Conservation (phyloP, 2,888 invertebrate genomes). For the Caenorhabditis wallacei region DNA sequence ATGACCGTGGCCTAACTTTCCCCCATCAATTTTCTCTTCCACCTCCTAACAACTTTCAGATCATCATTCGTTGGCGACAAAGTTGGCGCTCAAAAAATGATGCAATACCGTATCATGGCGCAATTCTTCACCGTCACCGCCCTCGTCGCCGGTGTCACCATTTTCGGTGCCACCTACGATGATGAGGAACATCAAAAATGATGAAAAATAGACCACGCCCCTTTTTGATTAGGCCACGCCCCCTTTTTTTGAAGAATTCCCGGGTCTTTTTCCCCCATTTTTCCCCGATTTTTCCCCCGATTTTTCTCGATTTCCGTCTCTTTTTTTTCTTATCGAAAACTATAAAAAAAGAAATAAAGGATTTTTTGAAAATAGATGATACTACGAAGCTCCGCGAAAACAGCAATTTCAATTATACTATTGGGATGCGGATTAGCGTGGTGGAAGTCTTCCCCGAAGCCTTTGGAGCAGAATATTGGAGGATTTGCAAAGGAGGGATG, state of each 20-base stretch:
- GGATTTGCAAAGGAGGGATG: conserved; percentile 23
- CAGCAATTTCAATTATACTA: neutral
- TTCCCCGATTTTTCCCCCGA: no score
- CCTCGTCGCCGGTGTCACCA: conserved; percentile 78
- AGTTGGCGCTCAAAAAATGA: conserved; percentile 79
- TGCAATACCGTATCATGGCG: conserved; percentile 82
- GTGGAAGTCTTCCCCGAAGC: neutral
- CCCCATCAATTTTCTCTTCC: neutral
- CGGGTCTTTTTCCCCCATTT: neutral
- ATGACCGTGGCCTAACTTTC: no score
- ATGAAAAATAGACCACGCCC: neutral
- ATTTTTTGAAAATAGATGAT: no score
- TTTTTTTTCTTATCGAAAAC: no score
- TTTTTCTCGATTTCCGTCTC: no score
- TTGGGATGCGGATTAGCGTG: neutral
- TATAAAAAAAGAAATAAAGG: no score
- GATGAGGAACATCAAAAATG: conserved; percentile 61
- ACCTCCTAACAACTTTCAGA: conserved; percentile 32
- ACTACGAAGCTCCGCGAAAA: neutral
- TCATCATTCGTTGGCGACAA: conserved; percentile 78
- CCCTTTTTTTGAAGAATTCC: neutral
- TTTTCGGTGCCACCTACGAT: conserved; percentile 77
- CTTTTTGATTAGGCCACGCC: conserved; percentile 9
- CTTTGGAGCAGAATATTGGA: conserved; percentile 41
- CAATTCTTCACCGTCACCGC: conserved; percentile 81